Conservation (phyloP, 2,797 vertebrate species). For the Microctenopoma stevenorrisi region DNA sequence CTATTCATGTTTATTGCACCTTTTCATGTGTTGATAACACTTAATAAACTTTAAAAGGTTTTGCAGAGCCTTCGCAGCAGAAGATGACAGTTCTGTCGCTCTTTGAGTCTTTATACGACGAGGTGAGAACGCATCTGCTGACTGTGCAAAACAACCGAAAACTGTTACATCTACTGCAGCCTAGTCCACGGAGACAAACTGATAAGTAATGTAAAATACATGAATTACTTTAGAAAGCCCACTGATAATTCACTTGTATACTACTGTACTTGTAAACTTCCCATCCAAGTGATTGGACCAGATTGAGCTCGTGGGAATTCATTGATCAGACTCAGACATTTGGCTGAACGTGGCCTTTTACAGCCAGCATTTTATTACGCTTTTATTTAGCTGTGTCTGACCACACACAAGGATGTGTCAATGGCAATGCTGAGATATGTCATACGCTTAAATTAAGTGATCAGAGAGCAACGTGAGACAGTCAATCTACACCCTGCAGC, state of each 20-base stretch:
- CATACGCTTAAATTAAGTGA: constrained; percentile 24
- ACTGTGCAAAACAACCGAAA: neutral
- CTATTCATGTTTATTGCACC: constrained; percentile 10
- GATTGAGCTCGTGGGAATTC: neutral
- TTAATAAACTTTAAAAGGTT: neutral
- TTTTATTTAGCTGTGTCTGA: constrained; percentile 16
- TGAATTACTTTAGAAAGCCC: neutral
- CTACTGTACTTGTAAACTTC: neutral
- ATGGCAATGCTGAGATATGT: constrained; percentile 35
- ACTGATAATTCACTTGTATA: neutral
- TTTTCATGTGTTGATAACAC: too few relatives aligned
- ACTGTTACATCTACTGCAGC: neutral
- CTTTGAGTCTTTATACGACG: neutral
- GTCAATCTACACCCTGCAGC: too few relatives aligned
- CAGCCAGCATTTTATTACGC: neutral
- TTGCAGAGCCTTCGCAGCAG: neutral
- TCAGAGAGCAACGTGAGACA: neutral
- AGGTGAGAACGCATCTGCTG: neutral
- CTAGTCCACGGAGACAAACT: neutral
- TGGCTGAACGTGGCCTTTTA: constrained; percentile 12
- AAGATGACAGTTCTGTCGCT: neutral
- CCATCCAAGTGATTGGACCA: neutral
- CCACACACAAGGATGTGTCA: constrained; percentile 30
- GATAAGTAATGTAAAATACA: too few relatives aligned
- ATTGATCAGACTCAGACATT: neutral